Conservation (phyloP, 1,140 invertebrate species). For the Hermetia illucens region DNA sequence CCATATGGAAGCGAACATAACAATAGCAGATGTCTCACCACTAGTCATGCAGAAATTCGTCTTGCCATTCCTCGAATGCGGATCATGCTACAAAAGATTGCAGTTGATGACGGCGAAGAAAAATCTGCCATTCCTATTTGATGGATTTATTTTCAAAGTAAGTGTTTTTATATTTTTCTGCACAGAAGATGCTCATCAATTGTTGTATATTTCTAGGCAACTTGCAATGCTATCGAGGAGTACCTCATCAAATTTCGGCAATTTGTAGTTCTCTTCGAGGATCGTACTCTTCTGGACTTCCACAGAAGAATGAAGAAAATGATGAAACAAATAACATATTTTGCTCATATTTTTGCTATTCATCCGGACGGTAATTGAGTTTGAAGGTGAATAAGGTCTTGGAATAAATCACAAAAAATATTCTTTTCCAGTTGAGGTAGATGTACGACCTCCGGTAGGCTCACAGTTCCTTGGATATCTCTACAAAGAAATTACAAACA, state of each 20-base stretch:
- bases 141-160: constrained; percentile 13
- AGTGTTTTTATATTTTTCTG: neutral
- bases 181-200: neutral
- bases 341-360: constrained; percentile 10
- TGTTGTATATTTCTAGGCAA: neutral
- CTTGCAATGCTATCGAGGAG: constrained; percentile 8
- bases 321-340: constrained; percentile 6
- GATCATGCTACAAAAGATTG: constrained; percentile 15
- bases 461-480: constrained; percentile 17
- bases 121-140: constrained; percentile 9
- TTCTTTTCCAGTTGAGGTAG: constrained; percentile 5
- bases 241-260: constrained; percentile 3
- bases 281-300: constrained; percentile 6
- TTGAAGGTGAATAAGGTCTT: too few species aligned
- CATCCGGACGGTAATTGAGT: constrained; percentile 10
- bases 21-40: constrained; percentile 14
- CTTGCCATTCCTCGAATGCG: constrained; percentile 16
- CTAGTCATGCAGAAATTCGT: constrained; percentile 12
- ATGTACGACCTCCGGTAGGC: constrained; percentile 8
- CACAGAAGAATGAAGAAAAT: constrained; percentile 11
- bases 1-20: constrained; percentile 10
- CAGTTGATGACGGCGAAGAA: constrained; percentile 6
- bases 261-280: constrained; percentile 7
- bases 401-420: neutral
- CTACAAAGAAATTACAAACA: constrained; percentile 14